Base-by-base conservation (phyloP, 2,888 invertebrate species). In the Lithophane semibrunnea region DNA sequence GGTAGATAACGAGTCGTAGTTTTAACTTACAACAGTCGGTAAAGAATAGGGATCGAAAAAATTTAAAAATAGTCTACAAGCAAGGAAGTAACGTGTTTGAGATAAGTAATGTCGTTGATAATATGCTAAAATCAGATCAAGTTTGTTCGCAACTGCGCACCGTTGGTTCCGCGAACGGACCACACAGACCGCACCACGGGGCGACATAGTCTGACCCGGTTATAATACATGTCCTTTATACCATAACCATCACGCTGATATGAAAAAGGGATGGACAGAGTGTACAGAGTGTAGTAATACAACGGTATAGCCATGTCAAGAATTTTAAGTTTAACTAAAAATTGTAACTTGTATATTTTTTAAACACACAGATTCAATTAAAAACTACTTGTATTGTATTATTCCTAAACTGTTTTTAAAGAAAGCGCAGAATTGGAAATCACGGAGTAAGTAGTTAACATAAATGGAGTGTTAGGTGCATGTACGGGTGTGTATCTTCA, bases 151-250 rank as follows among this genome's bases (percentile, higher is more conserved):
- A 10, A 52, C 73, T 73, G 68, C 44, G 71, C 67, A 79, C 88
- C 88, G 88, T 86, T 88, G 85, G 70, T 88, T 88, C 88, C 67
- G 65, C 72, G 88, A 88, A 87, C 44, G 75, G 87, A 66, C 88
- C 88, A 79, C 88, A 79, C 88, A 73, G 74, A 68, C 47, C 67
- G 79, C 64, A 42, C 75, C 72, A 67, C 73, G 60, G 71, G 72
- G 58, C 64, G 63, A 69, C 73, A 77, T 82, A 80, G 78, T 68
- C 24, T 79, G 82, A 79, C 80, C 87, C 65, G 73, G 77, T 76
- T 87, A n/a, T 54, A 65, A n/a, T 54, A 65, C 75, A 24, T 61
- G 42, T 76, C 69, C 75, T 76, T 71, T 67, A 58, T 60, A 66
- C 5, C 47, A 56, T 61, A 42, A 61, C 13, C 58, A 42, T 69